Evolutionary conservation across 2,797 vertebrate species (phyloP), one percentile per base, ranked within the genome.

Genomic region (Acanthornis magna): DNA sequence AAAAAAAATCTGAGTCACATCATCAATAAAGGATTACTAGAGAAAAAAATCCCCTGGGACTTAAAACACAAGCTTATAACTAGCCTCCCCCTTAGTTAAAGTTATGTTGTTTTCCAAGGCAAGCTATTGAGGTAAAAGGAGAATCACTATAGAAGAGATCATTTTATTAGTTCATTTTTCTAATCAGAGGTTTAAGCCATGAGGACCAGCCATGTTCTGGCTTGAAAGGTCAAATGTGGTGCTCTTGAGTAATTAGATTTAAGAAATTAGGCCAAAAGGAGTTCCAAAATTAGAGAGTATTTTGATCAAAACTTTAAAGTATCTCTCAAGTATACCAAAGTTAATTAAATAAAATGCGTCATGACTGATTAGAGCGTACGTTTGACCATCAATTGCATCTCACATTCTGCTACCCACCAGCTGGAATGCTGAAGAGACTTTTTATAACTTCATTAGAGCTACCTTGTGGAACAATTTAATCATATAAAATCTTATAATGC

Each of bases 381-480:
- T 86, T 91, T 94, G 88, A 83, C 83, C 74, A 91, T 48, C 57
- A 81, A 73, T 36, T 96, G 62, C 40, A 76, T 65, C 91, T 94
- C 77, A 81, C 85, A 91, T 97, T 96, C 83, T 85, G 92, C 84
- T 75, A 48, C 62, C 84, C 71, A 81, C 87, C 96, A 96, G 91
- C 89, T 97, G 96, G 91, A 94, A 91, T 36, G 72, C 16, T 89
- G 82, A 97, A 85, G 93, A 85, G 65, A 71, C 57, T 74, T 97
- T 95, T 96, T 86, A 85, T 72, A 97, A 95, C 57, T 55, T 36
- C 38, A 62, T 63, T 95, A 96, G 61, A 82, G 72, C 89, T 93
- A 89, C 86, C 73, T 96, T 66, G 2, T 94, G 92, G 95, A 96
- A 95, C 78, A 95, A 96, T 96, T 94, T 95, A 96, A 97, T 96